Evolutionary conservation across 2,888 invertebrate species (phyloP).

Genomic region (Drosophila colorata): DNA sequence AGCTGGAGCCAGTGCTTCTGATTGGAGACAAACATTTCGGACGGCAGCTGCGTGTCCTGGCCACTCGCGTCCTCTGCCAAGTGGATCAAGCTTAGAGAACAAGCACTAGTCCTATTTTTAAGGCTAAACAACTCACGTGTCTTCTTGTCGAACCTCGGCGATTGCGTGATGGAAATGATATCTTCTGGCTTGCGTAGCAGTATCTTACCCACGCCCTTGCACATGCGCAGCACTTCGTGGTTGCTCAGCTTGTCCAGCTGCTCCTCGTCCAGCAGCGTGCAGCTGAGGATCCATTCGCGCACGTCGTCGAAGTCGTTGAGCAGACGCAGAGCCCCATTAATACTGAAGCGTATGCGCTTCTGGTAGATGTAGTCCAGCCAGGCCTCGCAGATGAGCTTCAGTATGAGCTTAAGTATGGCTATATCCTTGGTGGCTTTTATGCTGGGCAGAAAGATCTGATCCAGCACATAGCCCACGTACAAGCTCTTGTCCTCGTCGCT

Average conservation of each 20-base stretch:
- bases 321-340: slow-evolving; percentile 91
- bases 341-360: slow-evolving; percentile 92
- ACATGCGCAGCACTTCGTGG: slow-evolving; percentile 87
- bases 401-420: slow-evolving; percentile 90
- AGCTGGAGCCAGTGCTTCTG: slow-evolving; percentile 95
- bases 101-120: not conserved
- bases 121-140: slow-evolving; percentile 52
- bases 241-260: slow-evolving; percentile 85
- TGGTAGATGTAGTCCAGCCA: slow-evolving; percentile 95
- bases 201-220: slow-evolving; percentile 94
- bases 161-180: slow-evolving; percentile 90
- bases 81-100: not conserved
- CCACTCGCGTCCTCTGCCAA: slow-evolving; percentile 85
- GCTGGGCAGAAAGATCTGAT: slow-evolving; percentile 92
- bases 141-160: slow-evolving; percentile 78
- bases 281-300: slow-evolving; percentile 90
- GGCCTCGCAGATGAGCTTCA: slow-evolving; percentile 93
- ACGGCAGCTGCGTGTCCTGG: slow-evolving; percentile 90
- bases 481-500: slow-evolving; percentile 85
- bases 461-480: slow-evolving; percentile 91
- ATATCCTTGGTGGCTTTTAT: slow-evolving; percentile 91
- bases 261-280: slow-evolving; percentile 86
- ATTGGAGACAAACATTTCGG: slow-evolving; percentile 97
- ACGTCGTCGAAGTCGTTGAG: slow-evolving; percentile 93
- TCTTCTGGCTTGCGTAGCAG: slow-evolving; percentile 93